Evolutionary conservation across 2,797 vertebrate species (phyloP).

Genomic region (Tiaroga cobitis): DNA sequence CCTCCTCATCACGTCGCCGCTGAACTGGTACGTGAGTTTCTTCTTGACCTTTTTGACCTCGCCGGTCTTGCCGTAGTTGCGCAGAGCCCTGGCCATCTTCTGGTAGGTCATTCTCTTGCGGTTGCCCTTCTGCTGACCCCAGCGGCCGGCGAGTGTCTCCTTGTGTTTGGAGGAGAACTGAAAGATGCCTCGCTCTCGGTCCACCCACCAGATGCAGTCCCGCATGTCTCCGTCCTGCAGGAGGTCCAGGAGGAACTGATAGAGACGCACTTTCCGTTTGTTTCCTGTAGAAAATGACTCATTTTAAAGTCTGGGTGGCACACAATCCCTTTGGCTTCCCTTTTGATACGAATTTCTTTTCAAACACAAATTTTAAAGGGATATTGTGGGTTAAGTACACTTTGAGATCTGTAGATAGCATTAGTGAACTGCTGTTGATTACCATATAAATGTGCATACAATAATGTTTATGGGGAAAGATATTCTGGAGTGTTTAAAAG

Average conservation of each 20-base stretch:
- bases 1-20: constrained; percentile 89
- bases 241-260: constrained; percentile 96
- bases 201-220: constrained; percentile 99
- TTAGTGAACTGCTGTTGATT: neutral
- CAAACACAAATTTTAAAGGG: neutral
- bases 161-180: constrained; percentile 99
- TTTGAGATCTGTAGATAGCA: neutral
- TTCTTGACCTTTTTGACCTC: constrained; percentile 98
- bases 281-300: constrained; percentile 74
- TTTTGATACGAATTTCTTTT: neutral
- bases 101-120: constrained; percentile 99
- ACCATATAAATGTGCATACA: neutral
- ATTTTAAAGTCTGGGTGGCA: neutral
- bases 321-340: neutral
- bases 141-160: constrained; percentile 90
- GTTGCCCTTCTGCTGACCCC: constrained; percentile 97
- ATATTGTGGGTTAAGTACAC: neutral
- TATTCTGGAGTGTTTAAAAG: neutral
- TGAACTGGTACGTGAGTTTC: constrained; percentile 99
- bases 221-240: constrained; percentile 94
- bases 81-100: constrained; percentile 97
- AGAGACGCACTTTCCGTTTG: constrained; percentile 96
- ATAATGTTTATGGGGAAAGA: neutral
- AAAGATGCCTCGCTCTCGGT: constrained; percentile 96
- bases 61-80: constrained; percentile 97